Conservation (phyloP, 2,888 invertebrate species). For the Sepioteuthis lessoniana region DNA sequence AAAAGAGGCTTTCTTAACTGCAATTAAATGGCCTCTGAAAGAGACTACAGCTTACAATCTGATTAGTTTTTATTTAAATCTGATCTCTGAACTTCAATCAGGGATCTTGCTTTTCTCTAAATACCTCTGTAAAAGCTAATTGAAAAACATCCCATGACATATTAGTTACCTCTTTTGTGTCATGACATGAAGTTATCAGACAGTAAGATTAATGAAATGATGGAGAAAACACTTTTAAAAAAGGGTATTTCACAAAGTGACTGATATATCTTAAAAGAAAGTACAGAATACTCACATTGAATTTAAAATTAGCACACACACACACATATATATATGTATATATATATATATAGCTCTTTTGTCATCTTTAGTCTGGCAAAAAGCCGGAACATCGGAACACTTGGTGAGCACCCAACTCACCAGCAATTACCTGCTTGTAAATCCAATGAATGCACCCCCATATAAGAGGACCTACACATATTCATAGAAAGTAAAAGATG, state of each 20-base stretch:
- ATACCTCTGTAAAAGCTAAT: not conserved
- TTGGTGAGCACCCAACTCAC: too few species aligned
- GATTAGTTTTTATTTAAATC: conserved; percentile 20
- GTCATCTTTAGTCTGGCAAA: too few species aligned
- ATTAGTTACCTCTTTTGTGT: not conserved
- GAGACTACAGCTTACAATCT: not conserved
- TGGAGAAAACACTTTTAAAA: not conserved
- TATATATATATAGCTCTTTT: too few species aligned
- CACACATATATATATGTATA: too few species aligned
- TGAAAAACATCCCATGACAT: not conserved
- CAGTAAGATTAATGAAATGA: not conserved
- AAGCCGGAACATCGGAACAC: too few species aligned
- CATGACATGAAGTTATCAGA: not conserved
- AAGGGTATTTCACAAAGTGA: not conserved
- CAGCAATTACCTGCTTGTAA: too few species aligned
- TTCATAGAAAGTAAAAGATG: too few species aligned
- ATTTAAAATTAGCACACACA: too few species aligned
- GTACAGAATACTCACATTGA: not conserved
- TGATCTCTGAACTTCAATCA: conserved; percentile 4
- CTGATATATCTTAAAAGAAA: not conserved
- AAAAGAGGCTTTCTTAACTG: not conserved
- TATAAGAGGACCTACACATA: too few species aligned
- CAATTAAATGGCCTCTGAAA: not conserved
- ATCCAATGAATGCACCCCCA: too few species aligned
- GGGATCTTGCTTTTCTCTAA: not conserved